Base-by-base conservation (phyloP, 2,797 vertebrate genomes). In the Kryptopterus vitreolus region DNA sequence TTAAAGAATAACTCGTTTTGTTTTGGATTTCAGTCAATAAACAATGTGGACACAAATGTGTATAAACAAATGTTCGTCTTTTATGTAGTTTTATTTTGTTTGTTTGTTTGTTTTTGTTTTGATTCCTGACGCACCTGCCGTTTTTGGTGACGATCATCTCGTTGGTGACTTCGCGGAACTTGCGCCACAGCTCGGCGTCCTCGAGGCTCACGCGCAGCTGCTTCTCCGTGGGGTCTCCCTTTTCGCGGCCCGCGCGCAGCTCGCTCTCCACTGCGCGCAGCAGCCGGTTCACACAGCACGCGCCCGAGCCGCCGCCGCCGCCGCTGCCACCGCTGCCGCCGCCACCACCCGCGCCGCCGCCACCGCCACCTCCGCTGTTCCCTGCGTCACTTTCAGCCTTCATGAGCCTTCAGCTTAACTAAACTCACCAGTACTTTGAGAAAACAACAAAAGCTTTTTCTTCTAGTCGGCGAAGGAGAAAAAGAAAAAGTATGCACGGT, bases 101-200 rank as follows among this genome's bases (percentile, higher is more conserved):
- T 43, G 13, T 66, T 9, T 61, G 2, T n/a, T 20, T 22, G 48
- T 4, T 71, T 33, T 29, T n/a, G n/a, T n/a, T 18, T 46, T 3
- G 16, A 20, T 13, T 38, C 33, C 57, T 16, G 46, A 46, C 93
- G 92, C 83, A 96, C 98, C 98, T 96, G 89, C 98, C 98, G 0
- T 95, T 99, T 93, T 98, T 99, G 89, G 98, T 99, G 90, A 98
- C 98, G 0, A 99, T 98, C 98, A 99, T 99, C 90, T 99, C 98
- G 12, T 99, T 99, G 65, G 97, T 99, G 89, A 96, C 93, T 85
- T 94, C 92, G 81, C 95, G 95, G 83, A 99, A 99, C 88, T 95
- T 95, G 87, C 93, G 94, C 98, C 98, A 99, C 62, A 99, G 94
- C 0, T 94, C 94, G 0, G 92, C 94, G 24, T 98, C 98, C 88